Percentiles rank a stretch among this genome's conserved stretches.
Evolutionary conservation across 2,113 vertebrate species (phyloP).

Genomic region (Istiophorus platypterus): DNA sequence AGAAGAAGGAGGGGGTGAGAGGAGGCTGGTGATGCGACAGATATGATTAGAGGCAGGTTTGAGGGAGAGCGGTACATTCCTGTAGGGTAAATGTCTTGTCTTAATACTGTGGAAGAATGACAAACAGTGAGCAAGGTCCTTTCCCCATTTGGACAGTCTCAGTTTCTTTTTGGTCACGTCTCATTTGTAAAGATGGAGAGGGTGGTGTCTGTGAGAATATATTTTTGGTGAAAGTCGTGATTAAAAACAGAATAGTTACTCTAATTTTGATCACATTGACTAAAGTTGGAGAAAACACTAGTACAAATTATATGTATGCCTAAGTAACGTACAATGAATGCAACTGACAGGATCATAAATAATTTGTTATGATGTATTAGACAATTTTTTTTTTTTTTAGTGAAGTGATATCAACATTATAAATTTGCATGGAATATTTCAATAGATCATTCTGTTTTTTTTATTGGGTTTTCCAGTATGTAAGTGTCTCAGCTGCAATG

Average conservation of each 20-base stretch:
- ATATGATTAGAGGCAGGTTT: constrained; percentile 60
- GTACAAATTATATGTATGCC: background rate
- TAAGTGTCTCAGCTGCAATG: background rate
- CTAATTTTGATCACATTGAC: background rate
- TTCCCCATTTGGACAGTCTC: background rate
- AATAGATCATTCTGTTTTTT: background rate
- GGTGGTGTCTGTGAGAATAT: background rate
- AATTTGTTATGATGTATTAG: background rate
- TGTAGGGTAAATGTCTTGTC: constrained; percentile 17
- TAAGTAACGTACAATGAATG: constrained; percentile 9
- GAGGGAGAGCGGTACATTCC: constrained; percentile 44
- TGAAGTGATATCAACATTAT: background rate
- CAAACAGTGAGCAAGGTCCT: constrained; percentile 2
- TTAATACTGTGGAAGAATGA: constrained; percentile 7
- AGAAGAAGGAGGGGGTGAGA: constrained; percentile 42
- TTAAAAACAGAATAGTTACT: background rate
- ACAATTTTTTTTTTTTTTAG: too few relatives aligned
- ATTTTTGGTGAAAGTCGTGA: background rate
- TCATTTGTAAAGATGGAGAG: constrained; percentile 15
- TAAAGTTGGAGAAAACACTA: constrained; percentile 1
- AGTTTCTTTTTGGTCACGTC: constrained; percentile 2
- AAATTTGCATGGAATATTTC: background rate
- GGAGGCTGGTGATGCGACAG: constrained; percentile 61
- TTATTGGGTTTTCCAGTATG: background rate
- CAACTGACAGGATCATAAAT: constrained; percentile 5